phyloP scores from a whole-genome alignment of 2,888 invertebrate genomes.

The Tiliacea aurago region DNA sequence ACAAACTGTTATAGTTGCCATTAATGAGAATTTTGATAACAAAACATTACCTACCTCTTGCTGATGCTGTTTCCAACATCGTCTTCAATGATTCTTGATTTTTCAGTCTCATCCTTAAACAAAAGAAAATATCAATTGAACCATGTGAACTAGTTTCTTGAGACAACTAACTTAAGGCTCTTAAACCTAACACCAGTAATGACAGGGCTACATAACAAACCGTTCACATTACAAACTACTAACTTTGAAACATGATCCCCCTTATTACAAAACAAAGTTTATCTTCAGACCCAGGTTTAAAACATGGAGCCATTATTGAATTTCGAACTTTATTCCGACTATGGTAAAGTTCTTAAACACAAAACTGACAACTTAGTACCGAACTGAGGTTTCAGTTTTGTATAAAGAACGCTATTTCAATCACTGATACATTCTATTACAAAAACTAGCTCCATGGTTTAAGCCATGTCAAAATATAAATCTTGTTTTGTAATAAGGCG shows the following conservation, averaged over 20 bases:
- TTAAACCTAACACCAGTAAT: constrained; percentile 5
- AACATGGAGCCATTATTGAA: too few species aligned
- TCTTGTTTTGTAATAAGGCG: too few species aligned
- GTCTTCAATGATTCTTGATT: constrained; percentile 82
- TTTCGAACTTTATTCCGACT: too few species aligned
- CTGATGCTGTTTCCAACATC: constrained; percentile 84
- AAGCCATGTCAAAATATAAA: too few species aligned
- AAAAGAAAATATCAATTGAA: constrained; percentile 56
- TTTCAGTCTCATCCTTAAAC: constrained; percentile 86
- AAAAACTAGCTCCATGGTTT: too few species aligned
- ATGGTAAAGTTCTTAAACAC: too few species aligned
- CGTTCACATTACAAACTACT: constrained; percentile 6
- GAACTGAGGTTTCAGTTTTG: too few species aligned
- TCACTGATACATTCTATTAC: too few species aligned
- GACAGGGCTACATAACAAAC: constrained; percentile 23
- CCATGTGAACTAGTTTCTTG: neutral
- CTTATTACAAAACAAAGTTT: too few species aligned
- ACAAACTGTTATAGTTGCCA: constrained; percentile 28
- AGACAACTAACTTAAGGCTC: neutral
- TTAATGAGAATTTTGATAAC: constrained; percentile 47
- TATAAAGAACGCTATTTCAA: too few species aligned
- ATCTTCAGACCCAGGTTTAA: too few species aligned
- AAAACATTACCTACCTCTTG: constrained; percentile 82
- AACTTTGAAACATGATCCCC: constrained; percentile 21
- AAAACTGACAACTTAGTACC: too few species aligned